Base-by-base conservation (phyloP, 2,888 invertebrate species). In the Drosophila maculinotata region DNA sequence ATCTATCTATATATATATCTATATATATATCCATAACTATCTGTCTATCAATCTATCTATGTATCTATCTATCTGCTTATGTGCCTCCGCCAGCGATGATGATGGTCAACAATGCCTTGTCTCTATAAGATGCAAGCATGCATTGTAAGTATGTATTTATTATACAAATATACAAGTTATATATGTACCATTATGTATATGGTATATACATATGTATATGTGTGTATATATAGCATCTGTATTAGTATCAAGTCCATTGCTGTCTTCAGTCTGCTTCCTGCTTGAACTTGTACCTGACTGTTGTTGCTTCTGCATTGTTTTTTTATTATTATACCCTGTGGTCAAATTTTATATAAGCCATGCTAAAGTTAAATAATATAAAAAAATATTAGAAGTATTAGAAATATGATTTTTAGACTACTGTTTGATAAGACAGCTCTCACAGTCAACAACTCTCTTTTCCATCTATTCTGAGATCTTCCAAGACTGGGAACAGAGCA, bases 11-110 rank as follows among this genome's bases (percentile, higher is more conserved):
- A n/a, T n/a, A n/a, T n/a, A n/a, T n/a, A n/a, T n/a, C n/a, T n/a
- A n/a, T n/a, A 26, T 53, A 63, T 70, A 59, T 52, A 51, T 62
- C 39, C 47, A 54, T 49, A 48, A 53, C 75, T 67, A 78, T 72
- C 64, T 75, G 69, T 79, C 82, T 65, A 79, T 71, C 84, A 75
- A 82, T 82, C 74, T 66, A 63, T 67, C 77, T 63, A 69, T 69
- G 69, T 56, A 30, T 45, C 45, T 45, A 36, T 17, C n/a, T n/a
- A n/a, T n/a, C n/a, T n/a, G 62, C 75, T 77, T 71, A 77, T 58
- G 64, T 63, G 57, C 64, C 56, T 42, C 51, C 69, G 47, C 57
- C 62, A 65, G 48, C 66, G 42, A 51, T 56, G 71, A 59, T 56
- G 69, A 42, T 62, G 69, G 54, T 69, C 64, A 68, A 63, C 62